phyloP scores from a whole-genome alignment of 2,888 invertebrate genomes.

The Ophion slaviceki region DNA sequence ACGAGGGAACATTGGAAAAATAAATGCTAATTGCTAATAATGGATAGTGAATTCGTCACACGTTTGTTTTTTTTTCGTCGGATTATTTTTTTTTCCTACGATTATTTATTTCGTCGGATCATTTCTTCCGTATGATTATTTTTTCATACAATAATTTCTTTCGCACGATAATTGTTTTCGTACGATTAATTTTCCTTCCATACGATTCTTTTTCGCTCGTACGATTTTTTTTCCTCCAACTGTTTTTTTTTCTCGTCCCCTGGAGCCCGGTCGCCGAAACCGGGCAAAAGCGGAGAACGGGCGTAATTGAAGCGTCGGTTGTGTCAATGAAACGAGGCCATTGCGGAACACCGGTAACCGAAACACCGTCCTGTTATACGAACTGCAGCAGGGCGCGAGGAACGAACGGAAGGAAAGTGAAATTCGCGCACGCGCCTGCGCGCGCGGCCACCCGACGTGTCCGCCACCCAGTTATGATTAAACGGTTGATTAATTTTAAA shows the following conservation, averaged over 20 bases:
- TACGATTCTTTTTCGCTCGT: too few relatives aligned
- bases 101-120: too few relatives aligned
- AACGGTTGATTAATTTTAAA: constrained; percentile 78
- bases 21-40: too few relatives aligned
- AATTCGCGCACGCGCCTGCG: constrained; percentile 54
- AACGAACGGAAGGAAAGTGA: constrained; percentile 67
- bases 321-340: constrained; percentile 26
- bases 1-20: too few relatives aligned
- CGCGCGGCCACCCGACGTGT: constrained; percentile 63
- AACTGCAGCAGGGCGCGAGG: background rate
- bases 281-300: background rate
- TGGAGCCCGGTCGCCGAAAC: background rate
- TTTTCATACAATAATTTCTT: too few relatives aligned
- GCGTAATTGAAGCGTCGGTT: constrained; percentile 38
- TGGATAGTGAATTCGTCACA: too few relatives aligned
- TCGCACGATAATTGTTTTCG: too few relatives aligned
- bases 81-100: too few relatives aligned
- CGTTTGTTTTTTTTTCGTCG: too few relatives aligned
- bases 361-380: background rate
- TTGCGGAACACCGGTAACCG: constrained; percentile 7
- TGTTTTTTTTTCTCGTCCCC: background rate
- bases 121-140: too few relatives aligned
- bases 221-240: too few relatives aligned
- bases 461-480: constrained; percentile 73
- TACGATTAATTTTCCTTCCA: too few relatives aligned